Conservation (phyloP, 2,113 vertebrate genomes). For the Coryphaenoides rupestris region DNA sequence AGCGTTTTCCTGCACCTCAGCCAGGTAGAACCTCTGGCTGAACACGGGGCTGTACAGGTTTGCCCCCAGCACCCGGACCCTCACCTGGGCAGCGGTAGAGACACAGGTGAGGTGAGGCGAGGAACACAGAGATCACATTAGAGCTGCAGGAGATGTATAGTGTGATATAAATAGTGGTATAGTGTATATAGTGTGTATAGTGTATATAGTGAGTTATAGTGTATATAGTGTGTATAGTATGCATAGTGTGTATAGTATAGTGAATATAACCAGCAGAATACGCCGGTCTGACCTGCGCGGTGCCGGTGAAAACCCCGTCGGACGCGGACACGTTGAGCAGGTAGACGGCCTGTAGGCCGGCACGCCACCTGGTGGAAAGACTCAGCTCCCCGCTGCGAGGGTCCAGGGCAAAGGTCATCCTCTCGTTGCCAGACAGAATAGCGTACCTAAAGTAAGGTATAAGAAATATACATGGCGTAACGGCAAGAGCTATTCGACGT, state of each 20-base stretch:
- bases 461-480: neutral
- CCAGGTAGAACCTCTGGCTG: slow-evolving; percentile 87
- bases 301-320: slow-evolving; percentile 93
- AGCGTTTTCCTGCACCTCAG: slow-evolving; percentile 87
- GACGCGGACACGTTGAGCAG: slow-evolving; percentile 94
- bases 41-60: slow-evolving; percentile 95
- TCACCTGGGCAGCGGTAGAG: slow-evolving; percentile 75
- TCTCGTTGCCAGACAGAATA: slow-evolving; percentile 91
- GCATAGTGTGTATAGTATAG: no score
- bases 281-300: slow-evolving; percentile 74
- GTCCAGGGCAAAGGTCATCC: slow-evolving; percentile 88
- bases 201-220: no score
- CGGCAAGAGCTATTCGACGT: neutral
- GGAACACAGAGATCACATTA: no score
- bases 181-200: no score
- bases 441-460: slow-evolving; percentile 71
- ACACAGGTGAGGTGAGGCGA: no score
- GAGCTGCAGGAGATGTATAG: no score
- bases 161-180: no score
- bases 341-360: slow-evolving; percentile 85
- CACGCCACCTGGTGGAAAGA: slow-evolving; percentile 87
- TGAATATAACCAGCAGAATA: no score
- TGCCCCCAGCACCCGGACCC: slow-evolving; percentile 83
- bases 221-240: no score
- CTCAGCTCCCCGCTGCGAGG: slow-evolving; percentile 84